These are phyloP conservation scores for Drosophila virilis DNA, from an alignment of 1,140 invertebrate species.

Conservation along the genomic window DNA sequence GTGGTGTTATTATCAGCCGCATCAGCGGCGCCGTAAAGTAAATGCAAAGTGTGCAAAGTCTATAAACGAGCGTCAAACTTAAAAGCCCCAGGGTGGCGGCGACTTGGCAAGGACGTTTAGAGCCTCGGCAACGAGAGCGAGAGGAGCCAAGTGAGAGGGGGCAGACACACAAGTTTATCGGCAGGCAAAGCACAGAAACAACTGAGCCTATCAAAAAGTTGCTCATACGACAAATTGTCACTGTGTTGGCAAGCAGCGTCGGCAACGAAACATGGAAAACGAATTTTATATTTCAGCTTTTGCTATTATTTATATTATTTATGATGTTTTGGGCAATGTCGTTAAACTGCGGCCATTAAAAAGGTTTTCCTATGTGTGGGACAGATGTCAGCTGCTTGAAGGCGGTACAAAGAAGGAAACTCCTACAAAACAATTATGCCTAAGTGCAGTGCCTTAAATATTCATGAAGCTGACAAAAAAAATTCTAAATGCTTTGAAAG, in stretches of 20 bases:
- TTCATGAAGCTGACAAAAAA: constrained; percentile 57
- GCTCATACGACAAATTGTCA: constrained; percentile 78
- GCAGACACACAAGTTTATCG: constrained; percentile 62
- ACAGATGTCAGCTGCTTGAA: constrained; percentile 65
- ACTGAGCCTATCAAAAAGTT: constrained; percentile 74
- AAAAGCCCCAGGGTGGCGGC: constrained; percentile 77
- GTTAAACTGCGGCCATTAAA: constrained; percentile 74
- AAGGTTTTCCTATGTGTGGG: constrained; percentile 48
- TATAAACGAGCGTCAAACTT: constrained; percentile 82
- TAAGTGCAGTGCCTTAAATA: constrained; percentile 71
- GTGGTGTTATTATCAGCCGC: constrained; percentile 79
- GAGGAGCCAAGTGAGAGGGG: background rate
- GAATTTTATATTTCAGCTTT: constrained; percentile 70
- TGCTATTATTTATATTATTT: constrained; percentile 80
- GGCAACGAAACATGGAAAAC: constrained; percentile 30
- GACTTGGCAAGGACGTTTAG: constrained; percentile 62
- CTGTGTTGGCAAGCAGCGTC: constrained; percentile 22
- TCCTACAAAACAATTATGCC: constrained; percentile 71
- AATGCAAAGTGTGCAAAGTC: constrained; percentile 82
- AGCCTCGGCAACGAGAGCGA: constrained; percentile 1
- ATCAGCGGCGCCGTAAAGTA: constrained; percentile 80
- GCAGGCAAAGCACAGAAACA: constrained; percentile 30
- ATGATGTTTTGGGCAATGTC: constrained; percentile 68
- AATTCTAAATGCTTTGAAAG: constrained; percentile 6
- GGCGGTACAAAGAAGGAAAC: constrained; percentile 31